Base-by-base conservation (phyloP, 23 tunicate genomes). In the Halocynthia roretzi region DNA sequence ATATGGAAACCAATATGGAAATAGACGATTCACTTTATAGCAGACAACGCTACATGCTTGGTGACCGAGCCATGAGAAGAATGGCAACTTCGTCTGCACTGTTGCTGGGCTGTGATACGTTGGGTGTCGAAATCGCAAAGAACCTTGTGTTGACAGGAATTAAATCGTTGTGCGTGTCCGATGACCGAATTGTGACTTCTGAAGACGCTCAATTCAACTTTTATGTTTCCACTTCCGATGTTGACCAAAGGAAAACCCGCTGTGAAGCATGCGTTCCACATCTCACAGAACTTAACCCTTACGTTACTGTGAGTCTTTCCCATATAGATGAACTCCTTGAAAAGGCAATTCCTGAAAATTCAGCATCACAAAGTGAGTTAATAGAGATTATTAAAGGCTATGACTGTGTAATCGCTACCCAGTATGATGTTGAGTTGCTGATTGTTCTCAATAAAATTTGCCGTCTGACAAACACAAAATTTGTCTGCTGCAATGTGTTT, bases 61-160 rank as follows among this genome's bases (percentile, higher is more conserved):
- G 78, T 52, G 78, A 74, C 31, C 5, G 56, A n/a, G 78, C 78
- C 55, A 74, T 74, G 78, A 74, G 56, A n/a, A 74, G 21, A 55
- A 74, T 74, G 78, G 56, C 56, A 53, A 53, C 78, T 53, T 52
- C 78, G 31, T 14, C 10, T 20, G 78, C 56, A 52, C 78, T 74
- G 15, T 21, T 74, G 10, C 19, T 74, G 56, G 78, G 78, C 8
- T 74, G 78, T 53, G 78, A 74, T 53, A 53, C 64, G 23, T 44
- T 74, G 17, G 78, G 78, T 8, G 78, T 74, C 23, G 78, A 74
- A 55, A 53, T 74, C 17, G 78, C 78, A 52, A 74, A 74, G 56
- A 74, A 74, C 56, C 23, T 74, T 9, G 78, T 56, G 5, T 50
- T 74, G 8, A 74, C 78, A 6, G 78, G 78, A 54, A 54, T 74